These are phyloP conservation scores for Calliphora vomitoria DNA, from an alignment of 2,888 invertebrate genomes.

Conservation along the genomic window DNA sequence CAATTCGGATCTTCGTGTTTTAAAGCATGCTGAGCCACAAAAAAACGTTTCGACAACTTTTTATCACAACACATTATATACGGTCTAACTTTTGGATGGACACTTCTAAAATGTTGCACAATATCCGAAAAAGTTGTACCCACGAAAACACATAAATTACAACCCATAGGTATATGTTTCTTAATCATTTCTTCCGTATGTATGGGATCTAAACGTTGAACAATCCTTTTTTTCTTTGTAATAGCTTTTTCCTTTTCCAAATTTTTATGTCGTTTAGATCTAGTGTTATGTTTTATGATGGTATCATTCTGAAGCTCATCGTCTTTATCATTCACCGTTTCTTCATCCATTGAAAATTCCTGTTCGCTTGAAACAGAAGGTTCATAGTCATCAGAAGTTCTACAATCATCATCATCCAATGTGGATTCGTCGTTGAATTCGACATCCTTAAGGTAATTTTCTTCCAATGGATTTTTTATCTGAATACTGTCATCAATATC, in stretches of 20 bases:
- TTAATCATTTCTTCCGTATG: conserved; percentile 81
- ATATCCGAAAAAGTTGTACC: conserved; percentile 80
- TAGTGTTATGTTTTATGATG: conserved; percentile 1
- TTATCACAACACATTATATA: conserved; percentile 83
- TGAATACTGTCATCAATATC: neutral
- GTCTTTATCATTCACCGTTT: neutral
- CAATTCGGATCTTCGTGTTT: conserved; percentile 83
- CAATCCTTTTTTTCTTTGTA: conserved; percentile 54
- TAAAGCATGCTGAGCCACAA: conserved; percentile 83
- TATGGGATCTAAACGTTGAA: conserved; percentile 58
- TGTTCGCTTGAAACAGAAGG: conserved; percentile 27
- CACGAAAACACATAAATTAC: conserved; percentile 81
- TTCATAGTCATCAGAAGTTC: conserved; percentile 44
- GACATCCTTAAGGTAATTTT: neutral
- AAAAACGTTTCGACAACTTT: conserved; percentile 82
- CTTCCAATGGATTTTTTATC: conserved; percentile 61
- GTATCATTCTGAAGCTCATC: neutral
- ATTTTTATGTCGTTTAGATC: neutral
- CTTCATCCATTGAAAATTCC: conserved; percentile 37
- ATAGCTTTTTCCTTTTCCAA: neutral
- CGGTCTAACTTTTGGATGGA: conserved; percentile 79
- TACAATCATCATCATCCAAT: conserved; percentile 50
- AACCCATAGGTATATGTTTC: conserved; percentile 82
- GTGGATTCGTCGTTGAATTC: conserved; percentile 19
- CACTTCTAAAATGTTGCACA: conserved; percentile 80